These are phyloP conservation scores for Pagetopsis macropterus DNA, from an alignment of 2,797 vertebrate genomes.

Conservation along the genomic window DNA sequence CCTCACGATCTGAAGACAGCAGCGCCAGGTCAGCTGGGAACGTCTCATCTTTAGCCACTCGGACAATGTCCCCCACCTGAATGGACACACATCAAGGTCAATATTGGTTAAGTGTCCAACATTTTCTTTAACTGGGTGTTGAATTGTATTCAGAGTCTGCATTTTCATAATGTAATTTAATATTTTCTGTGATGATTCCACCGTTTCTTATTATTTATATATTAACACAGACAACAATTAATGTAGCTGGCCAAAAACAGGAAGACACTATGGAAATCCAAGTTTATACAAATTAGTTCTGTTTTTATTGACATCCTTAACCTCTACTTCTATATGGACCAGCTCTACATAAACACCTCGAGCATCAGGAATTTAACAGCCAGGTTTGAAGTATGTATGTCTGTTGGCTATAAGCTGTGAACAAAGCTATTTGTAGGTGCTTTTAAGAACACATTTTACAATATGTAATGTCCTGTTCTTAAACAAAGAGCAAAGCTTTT, in stretches of 20 bases:
- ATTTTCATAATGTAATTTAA: background rate
- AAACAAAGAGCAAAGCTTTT: background rate
- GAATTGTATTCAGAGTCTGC: background rate
- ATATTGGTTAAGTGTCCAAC: background rate
- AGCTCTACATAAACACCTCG: slow-evolving; percentile 2
- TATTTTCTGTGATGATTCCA: background rate
- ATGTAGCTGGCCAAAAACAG: background rate
- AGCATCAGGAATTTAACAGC: slow-evolving; percentile 27
- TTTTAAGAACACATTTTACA: background rate
- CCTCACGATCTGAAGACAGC: slow-evolving; percentile 91
- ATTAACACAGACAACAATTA: too few relatives aligned
- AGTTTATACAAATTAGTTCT: slow-evolving; percentile 5
- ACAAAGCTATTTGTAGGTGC: slow-evolving; percentile 4
- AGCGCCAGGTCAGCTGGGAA: slow-evolving; percentile 95
- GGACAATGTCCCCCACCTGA: slow-evolving; percentile 98
- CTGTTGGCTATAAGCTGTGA: background rate
- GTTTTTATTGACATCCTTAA: background rate
- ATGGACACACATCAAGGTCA: background rate
- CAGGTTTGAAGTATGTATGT: background rate
- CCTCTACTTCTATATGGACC: background rate
- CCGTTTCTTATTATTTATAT: too few relatives aligned
- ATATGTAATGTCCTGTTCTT: background rate
- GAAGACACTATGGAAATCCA: background rate
- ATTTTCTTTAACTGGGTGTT: background rate
- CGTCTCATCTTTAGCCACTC: slow-evolving; percentile 99